These are phyloP conservation scores for Threskiornis aethiopicus DNA, from an alignment of 2,797 vertebrate genomes.

Conservation along the genomic window DNA sequence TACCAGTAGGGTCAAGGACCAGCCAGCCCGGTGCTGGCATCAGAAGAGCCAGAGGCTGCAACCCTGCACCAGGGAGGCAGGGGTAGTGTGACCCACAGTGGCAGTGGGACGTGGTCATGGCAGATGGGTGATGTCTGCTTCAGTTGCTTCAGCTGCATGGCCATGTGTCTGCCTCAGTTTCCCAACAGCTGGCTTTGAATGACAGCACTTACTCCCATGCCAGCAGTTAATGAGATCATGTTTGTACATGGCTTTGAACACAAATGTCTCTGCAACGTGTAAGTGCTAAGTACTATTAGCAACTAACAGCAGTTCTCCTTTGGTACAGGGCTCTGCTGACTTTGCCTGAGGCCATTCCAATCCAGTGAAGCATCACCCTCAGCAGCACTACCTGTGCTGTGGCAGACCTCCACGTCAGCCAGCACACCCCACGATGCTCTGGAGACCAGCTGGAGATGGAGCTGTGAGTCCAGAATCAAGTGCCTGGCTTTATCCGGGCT, in stretches of 20 bases:
- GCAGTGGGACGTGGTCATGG: fast-evolving
- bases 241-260: background rate
- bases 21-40: background rate
- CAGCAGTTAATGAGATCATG: background rate
- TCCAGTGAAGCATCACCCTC: slow-evolving; percentile 26
- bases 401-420: background rate
- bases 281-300: slow-evolving; percentile 51
- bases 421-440: background rate
- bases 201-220: background rate
- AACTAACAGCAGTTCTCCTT: slow-evolving; percentile 21
- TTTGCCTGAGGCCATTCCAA: slow-evolving; percentile 54
- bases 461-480: background rate
- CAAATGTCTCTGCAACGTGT: background rate
- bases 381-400: background rate
- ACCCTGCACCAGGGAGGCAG: background rate
- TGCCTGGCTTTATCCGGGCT: background rate
- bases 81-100: fast-evolving
- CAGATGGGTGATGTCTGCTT: background rate
- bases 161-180: background rate
- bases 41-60: background rate
- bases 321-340: background rate
- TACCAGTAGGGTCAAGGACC: background rate
- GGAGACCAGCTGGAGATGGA: background rate
- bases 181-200: background rate
- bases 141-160: background rate